phyloP scores from a whole-genome alignment of 2,888 invertebrate species.

The Aphrophora alni region DNA sequence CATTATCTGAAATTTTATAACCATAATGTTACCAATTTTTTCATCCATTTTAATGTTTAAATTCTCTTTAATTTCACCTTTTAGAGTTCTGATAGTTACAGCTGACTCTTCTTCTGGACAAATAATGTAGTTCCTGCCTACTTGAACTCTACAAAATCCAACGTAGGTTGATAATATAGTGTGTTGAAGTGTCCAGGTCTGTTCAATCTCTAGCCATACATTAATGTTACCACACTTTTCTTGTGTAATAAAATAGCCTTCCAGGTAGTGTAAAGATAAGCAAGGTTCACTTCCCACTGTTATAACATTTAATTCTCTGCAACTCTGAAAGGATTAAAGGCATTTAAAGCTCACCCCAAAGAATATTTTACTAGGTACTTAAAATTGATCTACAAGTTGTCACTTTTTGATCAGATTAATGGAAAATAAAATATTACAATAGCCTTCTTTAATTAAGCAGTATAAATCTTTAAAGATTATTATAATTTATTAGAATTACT shows the following conservation, averaged over 20 bases:
- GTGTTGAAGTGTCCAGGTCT: slow-evolving; percentile 62
- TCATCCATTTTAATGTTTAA: slow-evolving; percentile 58
- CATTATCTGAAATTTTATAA: slow-evolving; percentile 62
- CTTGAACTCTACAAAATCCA: slow-evolving; percentile 66
- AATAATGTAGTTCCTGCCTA: slow-evolving; percentile 35
- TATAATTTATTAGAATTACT: too few relatives aligned
- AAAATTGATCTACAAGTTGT: too few relatives aligned
- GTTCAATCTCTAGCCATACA: slow-evolving; percentile 68
- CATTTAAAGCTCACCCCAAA: too few relatives aligned
- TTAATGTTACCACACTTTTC: slow-evolving; percentile 75
- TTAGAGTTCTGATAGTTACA: slow-evolving; percentile 35
- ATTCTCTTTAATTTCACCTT: slow-evolving; percentile 54
- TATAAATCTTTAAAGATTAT: too few relatives aligned
- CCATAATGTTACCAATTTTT: slow-evolving; percentile 70
- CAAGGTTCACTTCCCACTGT: slow-evolving; percentile 69
- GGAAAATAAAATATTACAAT: too few relatives aligned
- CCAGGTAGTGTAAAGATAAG: slow-evolving; percentile 66
- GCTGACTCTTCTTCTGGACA: slow-evolving; percentile 39
- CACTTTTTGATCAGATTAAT: too few relatives aligned
- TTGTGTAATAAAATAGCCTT: slow-evolving; percentile 71
- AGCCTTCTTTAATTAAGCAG: too few relatives aligned
- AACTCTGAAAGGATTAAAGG: slow-evolving; percentile 65
- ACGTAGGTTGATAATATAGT: slow-evolving; percentile 67
- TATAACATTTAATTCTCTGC: slow-evolving; percentile 71
- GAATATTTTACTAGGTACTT: too few relatives aligned